These are phyloP conservation scores for Hydra vulgaris DNA, from an alignment of 30 jellyfish, hydroid and myxozoan genomes.

Conservation along the genomic window DNA sequence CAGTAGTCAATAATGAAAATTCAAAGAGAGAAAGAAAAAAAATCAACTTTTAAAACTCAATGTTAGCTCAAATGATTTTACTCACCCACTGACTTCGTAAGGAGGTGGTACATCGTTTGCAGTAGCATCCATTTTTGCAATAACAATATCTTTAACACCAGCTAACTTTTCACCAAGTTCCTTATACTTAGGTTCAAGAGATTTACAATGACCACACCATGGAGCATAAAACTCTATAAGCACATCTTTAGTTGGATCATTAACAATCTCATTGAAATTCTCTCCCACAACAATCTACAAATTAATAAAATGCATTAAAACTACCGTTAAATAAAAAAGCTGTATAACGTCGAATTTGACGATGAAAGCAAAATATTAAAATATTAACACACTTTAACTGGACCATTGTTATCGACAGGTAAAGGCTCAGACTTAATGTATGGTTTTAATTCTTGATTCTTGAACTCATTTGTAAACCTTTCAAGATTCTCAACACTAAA, in stretches of 20 bases:
- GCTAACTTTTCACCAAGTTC: conserved; percentile 86
- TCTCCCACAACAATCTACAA: conserved; percentile 92
- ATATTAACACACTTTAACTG: conserved; percentile 73
- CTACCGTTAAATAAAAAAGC: no score
- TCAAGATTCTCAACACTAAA: conserved; percentile 56
- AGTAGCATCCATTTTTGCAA: conserved; percentile 98
- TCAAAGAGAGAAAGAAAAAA: neutral
- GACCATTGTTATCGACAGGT: conserved; percentile 90
- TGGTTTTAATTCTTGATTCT: conserved; percentile 58
- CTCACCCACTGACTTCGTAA: conserved; percentile 83
- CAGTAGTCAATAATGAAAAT: neutral
- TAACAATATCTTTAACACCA: conserved; percentile 77
- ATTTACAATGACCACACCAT: conserved; percentile 98
- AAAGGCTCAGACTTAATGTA: conserved; percentile 84
- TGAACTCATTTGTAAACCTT: conserved; percentile 57
- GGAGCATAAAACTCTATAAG: conserved; percentile 93
- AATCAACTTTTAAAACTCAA: neutral
- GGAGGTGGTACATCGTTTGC: conserved; percentile 81
- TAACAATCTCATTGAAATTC: conserved; percentile 73
- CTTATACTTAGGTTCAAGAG: conserved; percentile 73
- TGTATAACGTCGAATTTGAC: no score
- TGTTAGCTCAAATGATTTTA: neutral
- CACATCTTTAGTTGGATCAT: conserved; percentile 90
- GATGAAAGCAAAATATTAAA: no score
- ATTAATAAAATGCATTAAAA: neutral